phyloP scores from a whole-genome alignment of 1,140 invertebrate genomes.

The Bombus pascuorum region DNA sequence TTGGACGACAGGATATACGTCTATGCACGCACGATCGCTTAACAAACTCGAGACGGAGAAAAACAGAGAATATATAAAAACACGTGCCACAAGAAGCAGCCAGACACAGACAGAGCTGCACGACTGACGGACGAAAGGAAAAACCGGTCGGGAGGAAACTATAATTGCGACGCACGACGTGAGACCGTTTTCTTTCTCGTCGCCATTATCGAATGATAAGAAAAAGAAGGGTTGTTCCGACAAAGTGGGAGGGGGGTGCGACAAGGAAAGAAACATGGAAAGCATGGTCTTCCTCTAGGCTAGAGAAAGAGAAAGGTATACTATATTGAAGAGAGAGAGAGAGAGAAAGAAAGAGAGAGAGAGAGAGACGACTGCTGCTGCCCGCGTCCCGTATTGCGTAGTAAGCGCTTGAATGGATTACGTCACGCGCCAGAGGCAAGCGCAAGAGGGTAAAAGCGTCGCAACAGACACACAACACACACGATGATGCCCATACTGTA shows the following conservation, averaged over 20 bases:
- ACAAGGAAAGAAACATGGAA: not conserved
- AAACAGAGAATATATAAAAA: slow-evolving; percentile 4
- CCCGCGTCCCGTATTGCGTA: slow-evolving; percentile 72
- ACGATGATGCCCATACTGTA: not conserved
- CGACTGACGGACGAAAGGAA: not conserved
- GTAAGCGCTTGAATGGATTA: slow-evolving; percentile 77
- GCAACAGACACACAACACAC: slow-evolving; percentile 17
- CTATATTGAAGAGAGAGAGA: not conserved
- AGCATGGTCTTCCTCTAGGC: not conserved
- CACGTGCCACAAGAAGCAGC: slow-evolving; percentile 25
- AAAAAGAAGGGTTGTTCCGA: slow-evolving; percentile 9
- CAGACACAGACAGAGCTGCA: not conserved
- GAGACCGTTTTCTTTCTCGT: slow-evolving; percentile 19
- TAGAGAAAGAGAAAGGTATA: not conserved
- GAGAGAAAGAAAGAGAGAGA: not conserved
- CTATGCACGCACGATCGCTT: too few relatives aligned
- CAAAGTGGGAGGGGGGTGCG: not conserved
- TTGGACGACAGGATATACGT: not conserved
- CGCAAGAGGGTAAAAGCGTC: slow-evolving; percentile 54
- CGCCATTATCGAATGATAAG: slow-evolving; percentile 31
- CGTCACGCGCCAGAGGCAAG: slow-evolving; percentile 68
- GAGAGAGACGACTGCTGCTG: slow-evolving; percentile 15
- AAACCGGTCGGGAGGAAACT: slow-evolving; percentile 3
- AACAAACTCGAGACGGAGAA: not conserved
- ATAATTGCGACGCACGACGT: slow-evolving; percentile 42